phyloP scores from a whole-genome alignment of 2,888 invertebrate species.

The Philopedon plagiatum region DNA sequence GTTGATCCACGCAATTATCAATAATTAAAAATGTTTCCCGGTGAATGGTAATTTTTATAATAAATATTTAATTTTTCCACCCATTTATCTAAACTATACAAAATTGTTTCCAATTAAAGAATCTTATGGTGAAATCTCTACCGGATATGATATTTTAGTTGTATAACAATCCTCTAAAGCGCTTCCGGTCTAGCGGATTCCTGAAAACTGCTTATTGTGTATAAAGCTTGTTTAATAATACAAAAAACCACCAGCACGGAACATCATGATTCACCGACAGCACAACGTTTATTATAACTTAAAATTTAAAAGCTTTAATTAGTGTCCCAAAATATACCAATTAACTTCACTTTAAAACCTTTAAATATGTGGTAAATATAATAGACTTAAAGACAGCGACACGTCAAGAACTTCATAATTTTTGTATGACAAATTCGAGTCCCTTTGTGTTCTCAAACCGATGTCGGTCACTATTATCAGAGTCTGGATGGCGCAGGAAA shows the following conservation, averaged over 20 bases:
- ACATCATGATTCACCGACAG: slow-evolving; percentile 37
- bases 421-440: too few relatives aligned
- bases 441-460: too few relatives aligned
- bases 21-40: too few relatives aligned
- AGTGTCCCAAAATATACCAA: slow-evolving; percentile 6
- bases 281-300: slow-evolving; percentile 5
- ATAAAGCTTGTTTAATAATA: slow-evolving; percentile 56
- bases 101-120: slow-evolving; percentile 53
- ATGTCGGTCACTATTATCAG: too few relatives aligned
- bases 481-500: too few relatives aligned
- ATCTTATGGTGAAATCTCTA: slow-evolving; percentile 55
- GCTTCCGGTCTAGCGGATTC: slow-evolving; percentile 56
- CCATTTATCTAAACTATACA: slow-evolving; percentile 16
- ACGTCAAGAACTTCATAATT: too few relatives aligned
- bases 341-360: too few relatives aligned
- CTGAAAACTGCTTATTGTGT: slow-evolving; percentile 53
- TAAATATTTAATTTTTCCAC: too few relatives aligned
- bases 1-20: too few relatives aligned
- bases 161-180: slow-evolving; percentile 59
- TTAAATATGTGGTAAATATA: too few relatives aligned
- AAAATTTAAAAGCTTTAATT: slow-evolving; percentile 2
- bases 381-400: too few relatives aligned
- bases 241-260: slow-evolving; percentile 54
- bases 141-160: slow-evolving; percentile 64
- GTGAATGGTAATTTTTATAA: too few relatives aligned